A percentile compares a stretch with the other conserved stretches of the same genome.
These are phyloP conservation scores for Neoscelio sp. DNA, from an alignment of 2,888 invertebrate species.

Conservation along the genomic window DNA sequence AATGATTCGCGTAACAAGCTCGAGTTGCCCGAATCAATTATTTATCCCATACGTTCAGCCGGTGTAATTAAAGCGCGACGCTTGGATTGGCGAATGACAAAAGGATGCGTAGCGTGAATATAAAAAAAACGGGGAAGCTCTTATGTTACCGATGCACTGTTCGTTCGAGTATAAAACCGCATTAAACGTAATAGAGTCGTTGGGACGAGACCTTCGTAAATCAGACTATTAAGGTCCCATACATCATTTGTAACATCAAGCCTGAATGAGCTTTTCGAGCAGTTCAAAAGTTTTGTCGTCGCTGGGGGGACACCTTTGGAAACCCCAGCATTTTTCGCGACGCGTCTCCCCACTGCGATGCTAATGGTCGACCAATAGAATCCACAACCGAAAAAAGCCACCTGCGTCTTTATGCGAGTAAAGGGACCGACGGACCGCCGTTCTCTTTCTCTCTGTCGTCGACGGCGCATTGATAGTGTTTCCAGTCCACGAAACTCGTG, in stretches of 20 bases:
- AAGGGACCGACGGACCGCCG: slow-evolving; percentile 41
- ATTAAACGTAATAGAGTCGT: slow-evolving; percentile 64
- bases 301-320: slow-evolving; percentile 49
- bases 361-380: slow-evolving; percentile 65
- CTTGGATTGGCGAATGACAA: slow-evolving; percentile 30
- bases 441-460: too few species aligned
- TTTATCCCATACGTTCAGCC: slow-evolving; percentile 32
- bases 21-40: slow-evolving; percentile 42
- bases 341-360: slow-evolving; percentile 49
- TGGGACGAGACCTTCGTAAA: slow-evolving; percentile 52
- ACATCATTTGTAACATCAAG: slow-evolving; percentile 57
- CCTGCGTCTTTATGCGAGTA: slow-evolving; percentile 57
- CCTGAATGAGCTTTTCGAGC: slow-evolving; percentile 56
- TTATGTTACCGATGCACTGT: slow-evolving; percentile 12
- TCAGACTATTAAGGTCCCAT: slow-evolving; percentile 62
- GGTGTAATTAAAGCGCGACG: slow-evolving; percentile 50
- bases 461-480: slow-evolving; percentile 55
- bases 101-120: slow-evolving; percentile 32
- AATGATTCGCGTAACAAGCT: slow-evolving; percentile 51
- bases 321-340: slow-evolving; percentile 59
- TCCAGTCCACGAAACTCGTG: slow-evolving; percentile 51
- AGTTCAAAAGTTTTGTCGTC: slow-evolving; percentile 50
- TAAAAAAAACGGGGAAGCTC: slow-evolving; percentile 11
- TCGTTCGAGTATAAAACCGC: slow-evolving; percentile 44
- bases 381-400: slow-evolving; percentile 58